Evolutionary conservation across 1,140 invertebrate species (phyloP).

Genomic region (Penaeus chinensis): DNA sequence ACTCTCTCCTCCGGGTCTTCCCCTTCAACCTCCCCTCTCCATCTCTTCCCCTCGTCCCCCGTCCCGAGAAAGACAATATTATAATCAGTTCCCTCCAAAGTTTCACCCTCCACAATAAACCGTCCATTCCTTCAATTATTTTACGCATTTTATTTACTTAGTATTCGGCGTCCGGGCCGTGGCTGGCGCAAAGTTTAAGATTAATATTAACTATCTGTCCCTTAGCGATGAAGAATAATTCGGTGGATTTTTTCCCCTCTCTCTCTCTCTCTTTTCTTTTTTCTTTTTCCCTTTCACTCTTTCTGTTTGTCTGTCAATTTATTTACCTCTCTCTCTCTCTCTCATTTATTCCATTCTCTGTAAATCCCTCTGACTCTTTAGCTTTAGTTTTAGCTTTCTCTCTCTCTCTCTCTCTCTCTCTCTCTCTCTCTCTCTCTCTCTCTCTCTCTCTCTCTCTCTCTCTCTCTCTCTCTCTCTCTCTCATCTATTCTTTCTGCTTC

Average conservation of each 20-base stretch:
- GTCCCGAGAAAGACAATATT: constrained; percentile 56
- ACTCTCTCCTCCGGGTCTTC: neutral
- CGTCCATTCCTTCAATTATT: constrained; percentile 58
- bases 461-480: too few relatives aligned
- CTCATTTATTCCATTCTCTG: too few relatives aligned
- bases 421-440: too few relatives aligned
- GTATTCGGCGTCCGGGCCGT: constrained; percentile 37
- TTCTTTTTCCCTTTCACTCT: too few relatives aligned
- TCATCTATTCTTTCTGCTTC: too few relatives aligned
- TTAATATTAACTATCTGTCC: constrained; percentile 61
- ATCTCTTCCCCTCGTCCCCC: constrained; percentile 18
- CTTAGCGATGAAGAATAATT: constrained; percentile 57
- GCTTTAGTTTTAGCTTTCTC: too few relatives aligned
- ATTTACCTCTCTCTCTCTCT: too few relatives aligned
- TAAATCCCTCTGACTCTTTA: too few relatives aligned
- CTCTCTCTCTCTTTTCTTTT: too few relatives aligned
- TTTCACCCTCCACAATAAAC: constrained; percentile 52
- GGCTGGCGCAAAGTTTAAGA: constrained; percentile 52
- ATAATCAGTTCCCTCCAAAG: constrained; percentile 53
- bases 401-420: too few relatives aligned
- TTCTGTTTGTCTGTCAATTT: too few relatives aligned
- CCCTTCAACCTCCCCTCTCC: neutral
- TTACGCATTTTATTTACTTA: constrained; percentile 61
- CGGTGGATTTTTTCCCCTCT: neutral
- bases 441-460: too few relatives aligned